Percentiles rank a stretch among this genome's conserved stretches.
Evolutionary conservation across 2,797 vertebrate genomes (phyloP).

Genomic region (Craterocephalus amniculus): DNA sequence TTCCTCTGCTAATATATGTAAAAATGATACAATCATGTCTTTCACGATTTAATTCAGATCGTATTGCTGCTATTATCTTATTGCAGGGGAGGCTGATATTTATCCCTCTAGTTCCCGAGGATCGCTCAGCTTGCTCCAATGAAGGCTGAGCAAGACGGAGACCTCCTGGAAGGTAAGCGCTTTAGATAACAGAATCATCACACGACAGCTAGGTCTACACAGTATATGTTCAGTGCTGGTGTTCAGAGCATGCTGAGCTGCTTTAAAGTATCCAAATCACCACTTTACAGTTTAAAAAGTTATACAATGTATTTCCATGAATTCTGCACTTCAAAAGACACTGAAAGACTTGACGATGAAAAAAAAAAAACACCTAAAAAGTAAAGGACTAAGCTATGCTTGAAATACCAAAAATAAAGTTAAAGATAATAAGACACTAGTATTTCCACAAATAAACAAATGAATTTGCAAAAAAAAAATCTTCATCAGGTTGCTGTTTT

Average conservation of each 20-base stretch:
- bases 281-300: not conserved
- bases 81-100: conserved; percentile 64
- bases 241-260: not conserved
- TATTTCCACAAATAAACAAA: too few relatives aligned
- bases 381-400: not conserved
- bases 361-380: too few relatives aligned
- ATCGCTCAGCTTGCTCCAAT: conserved; percentile 63
- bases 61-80: conserved; percentile 34
- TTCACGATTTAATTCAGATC: conserved; percentile 7
- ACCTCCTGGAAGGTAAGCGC: conserved; percentile 73
- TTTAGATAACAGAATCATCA: conserved; percentile 51
- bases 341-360: too few relatives aligned
- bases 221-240: not conserved
- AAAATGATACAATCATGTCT: not conserved
- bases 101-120: conserved; percentile 57
- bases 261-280: not conserved
- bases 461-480: not conserved
- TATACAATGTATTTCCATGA: not conserved
- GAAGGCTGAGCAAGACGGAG: conserved; percentile 68
- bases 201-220: not conserved
- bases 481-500: too few relatives aligned
- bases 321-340: too few relatives aligned
- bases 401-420: not conserved
- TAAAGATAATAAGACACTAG: not conserved
- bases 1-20: not conserved